Conservation (phyloP, 2,888 invertebrate species). For the Erpobdella octoculata region DNA sequence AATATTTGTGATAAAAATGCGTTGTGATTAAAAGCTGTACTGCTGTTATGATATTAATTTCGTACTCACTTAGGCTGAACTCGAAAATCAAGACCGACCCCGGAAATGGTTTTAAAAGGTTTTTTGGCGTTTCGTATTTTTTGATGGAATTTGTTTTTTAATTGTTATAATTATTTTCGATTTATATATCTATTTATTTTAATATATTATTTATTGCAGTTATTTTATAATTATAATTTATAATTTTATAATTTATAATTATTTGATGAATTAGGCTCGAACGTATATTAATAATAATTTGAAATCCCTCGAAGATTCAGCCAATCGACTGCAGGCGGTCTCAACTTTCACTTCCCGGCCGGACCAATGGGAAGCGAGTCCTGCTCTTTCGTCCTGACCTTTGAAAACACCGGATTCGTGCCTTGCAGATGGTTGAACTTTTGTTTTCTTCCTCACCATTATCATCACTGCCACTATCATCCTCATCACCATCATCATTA, state of each 20-base stretch:
- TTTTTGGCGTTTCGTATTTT: no score
- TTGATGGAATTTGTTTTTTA: neutral
- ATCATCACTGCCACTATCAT: neutral
- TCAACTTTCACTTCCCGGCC: constrained; percentile 52
- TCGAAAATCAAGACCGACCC: neutral
- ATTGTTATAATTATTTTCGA: neutral
- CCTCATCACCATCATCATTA: neutral
- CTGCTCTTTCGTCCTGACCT: constrained; percentile 46
- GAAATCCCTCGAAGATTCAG: neutral
- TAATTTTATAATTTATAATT: neutral
- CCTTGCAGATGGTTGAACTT: constrained; percentile 46
- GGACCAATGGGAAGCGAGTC: constrained; percentile 49
- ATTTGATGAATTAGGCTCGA: neutral
- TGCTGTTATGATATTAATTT: no score
- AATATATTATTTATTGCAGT: neutral
- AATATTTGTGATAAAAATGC: no score
- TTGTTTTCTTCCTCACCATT: neutral
- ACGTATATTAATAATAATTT: neutral
- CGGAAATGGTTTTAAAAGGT: neutral
- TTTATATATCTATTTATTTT: neutral
- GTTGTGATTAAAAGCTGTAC: no score
- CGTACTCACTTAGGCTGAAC: neutral
- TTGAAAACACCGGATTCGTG: constrained; percentile 50
- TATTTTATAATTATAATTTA: neutral
- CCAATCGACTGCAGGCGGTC: constrained; percentile 34